Percentiles rank a stretch among this genome's conserved stretches.
Evolutionary conservation across 1,140 invertebrate species (phyloP).

Genomic region (Solen grandis): DNA sequence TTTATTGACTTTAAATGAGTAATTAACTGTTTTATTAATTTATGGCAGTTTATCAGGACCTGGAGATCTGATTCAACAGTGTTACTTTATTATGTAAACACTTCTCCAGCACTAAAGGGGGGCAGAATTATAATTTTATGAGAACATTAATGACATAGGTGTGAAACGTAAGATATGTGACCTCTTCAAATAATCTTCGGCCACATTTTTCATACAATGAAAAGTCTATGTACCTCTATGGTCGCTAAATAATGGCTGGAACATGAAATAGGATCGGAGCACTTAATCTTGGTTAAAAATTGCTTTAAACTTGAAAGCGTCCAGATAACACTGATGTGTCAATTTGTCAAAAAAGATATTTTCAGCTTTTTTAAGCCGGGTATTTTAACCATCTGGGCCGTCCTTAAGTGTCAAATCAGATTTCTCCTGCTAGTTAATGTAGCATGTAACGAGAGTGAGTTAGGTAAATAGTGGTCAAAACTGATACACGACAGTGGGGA

Average conservation of each 20-base stretch:
- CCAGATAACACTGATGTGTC: neutral
- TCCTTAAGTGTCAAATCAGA: neutral
- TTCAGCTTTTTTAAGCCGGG: neutral
- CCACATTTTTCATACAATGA: neutral
- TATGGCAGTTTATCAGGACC: neutral
- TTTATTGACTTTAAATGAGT: neutral
- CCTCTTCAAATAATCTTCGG: neutral
- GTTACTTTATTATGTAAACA: neutral
- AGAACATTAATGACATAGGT: neutral
- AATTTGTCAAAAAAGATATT: neutral
- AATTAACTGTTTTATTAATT: neutral
- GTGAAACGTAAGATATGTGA: neutral
- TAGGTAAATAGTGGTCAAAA: neutral
- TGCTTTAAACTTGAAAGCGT: neutral
- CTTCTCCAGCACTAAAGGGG: neutral
- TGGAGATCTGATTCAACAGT: neutral
- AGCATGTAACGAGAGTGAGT: neutral
- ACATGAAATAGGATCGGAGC: neutral
- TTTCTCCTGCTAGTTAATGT: neutral
- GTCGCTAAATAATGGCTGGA: neutral
- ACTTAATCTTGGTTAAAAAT: neutral
- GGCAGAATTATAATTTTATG: neutral
- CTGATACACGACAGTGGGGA: neutral
- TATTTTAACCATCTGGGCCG: neutral
- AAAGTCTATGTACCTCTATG: neutral